A percentile compares a stretch with the other conserved stretches of the same genome.
phyloP scores from a whole-genome alignment of 2,888 invertebrate species.

The Mimas tiliae region DNA sequence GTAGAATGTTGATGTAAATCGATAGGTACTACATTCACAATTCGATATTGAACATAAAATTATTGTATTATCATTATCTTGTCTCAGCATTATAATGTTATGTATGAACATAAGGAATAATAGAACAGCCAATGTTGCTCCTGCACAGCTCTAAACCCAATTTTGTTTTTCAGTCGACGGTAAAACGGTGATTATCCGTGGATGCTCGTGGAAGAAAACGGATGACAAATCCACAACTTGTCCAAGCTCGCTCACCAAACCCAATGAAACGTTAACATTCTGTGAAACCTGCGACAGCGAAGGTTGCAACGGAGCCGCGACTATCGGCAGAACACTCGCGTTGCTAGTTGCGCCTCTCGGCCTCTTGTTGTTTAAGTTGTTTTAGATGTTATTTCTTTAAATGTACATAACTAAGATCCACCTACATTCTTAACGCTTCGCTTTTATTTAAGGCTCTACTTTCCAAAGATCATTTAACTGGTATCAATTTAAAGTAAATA shows the following conservation, averaged over 20 bases:
- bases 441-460: neutral
- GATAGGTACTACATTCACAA: neutral
- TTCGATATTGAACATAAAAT: no score
- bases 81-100: no score
- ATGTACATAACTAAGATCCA: no score
- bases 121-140: neutral
- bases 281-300: slow-evolving; percentile 89
- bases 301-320: slow-evolving; percentile 86
- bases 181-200: slow-evolving; percentile 79
- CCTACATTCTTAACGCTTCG: neutral
- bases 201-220: slow-evolving; percentile 85
- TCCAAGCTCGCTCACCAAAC: slow-evolving; percentile 72
- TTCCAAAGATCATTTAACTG: no score
- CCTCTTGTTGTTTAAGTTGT: slow-evolving; percentile 70
- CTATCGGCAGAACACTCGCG: slow-evolving; percentile 73
- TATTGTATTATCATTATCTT: no score
- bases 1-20: neutral
- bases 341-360: slow-evolving; percentile 70
- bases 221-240: slow-evolving; percentile 82
- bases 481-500: no score
- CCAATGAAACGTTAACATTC: slow-evolving; percentile 82
- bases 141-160: neutral
- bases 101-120: no score
- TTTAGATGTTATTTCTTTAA: neutral
- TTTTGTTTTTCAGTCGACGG: slow-evolving; percentile 77